phyloP scores from a whole-genome alignment of 2,888 invertebrate species.

The Lampropteryx suffumata region DNA sequence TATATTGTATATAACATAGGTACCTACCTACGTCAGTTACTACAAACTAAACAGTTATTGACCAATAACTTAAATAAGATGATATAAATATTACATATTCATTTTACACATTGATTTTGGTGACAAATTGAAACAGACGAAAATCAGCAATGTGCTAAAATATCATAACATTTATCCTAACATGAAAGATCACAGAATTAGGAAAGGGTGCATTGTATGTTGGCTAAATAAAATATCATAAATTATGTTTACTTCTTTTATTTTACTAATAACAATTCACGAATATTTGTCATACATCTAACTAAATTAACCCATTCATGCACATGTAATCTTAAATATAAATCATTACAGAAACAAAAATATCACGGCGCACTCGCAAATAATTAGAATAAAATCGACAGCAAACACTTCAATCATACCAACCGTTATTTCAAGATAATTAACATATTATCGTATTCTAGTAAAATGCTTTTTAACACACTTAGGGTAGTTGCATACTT shows the following conservation, averaged over 20 bases:
- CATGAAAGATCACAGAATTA: slow-evolving; percentile 20
- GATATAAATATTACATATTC: slow-evolving; percentile 1
- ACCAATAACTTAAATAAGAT: slow-evolving; percentile 12
- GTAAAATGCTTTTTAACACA: slow-evolving; percentile 5
- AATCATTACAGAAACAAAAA: slow-evolving; percentile 20
- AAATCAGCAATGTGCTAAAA: background rate
- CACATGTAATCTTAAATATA: slow-evolving; percentile 12
- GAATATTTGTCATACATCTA: slow-evolving; percentile 12
- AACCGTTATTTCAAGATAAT: background rate
- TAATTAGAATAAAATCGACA: slow-evolving; percentile 16
- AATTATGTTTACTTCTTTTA: slow-evolving; percentile 46
- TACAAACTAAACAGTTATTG: slow-evolving; percentile 17
- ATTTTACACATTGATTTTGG: slow-evolving; percentile 6
- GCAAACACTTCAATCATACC: background rate
- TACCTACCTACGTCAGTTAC: too few species aligned
- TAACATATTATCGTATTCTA: background rate
- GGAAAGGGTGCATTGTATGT: slow-evolving; percentile 40
- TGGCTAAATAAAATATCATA: slow-evolving; percentile 67
- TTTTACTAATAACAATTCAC: slow-evolving; percentile 42
- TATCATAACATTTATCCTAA: too few species aligned
- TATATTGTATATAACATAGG: slow-evolving; percentile 19
- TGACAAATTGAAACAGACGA: slow-evolving; percentile 2
- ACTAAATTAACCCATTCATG: slow-evolving; percentile 6
- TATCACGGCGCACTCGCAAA: slow-evolving; percentile 12
- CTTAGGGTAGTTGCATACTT: slow-evolving; percentile 4